Base-by-base conservation (phyloP, 1,140 invertebrate species). In the Saccostrea glomerata region DNA sequence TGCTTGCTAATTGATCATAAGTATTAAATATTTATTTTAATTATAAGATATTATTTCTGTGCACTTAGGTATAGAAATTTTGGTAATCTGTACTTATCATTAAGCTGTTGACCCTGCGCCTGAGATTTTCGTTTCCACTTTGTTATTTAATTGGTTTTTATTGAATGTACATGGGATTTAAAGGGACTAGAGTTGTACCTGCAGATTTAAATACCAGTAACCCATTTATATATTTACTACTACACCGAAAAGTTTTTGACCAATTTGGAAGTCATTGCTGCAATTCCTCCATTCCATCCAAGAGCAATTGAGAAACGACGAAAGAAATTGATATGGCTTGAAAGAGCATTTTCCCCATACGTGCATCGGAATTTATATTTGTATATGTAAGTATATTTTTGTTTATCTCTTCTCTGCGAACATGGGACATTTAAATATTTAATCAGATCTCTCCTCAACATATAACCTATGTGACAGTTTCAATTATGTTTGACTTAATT, bases 161-260 rank as follows among this genome's bases (percentile, higher is more conserved):
- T 77, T 77, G 70, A 77, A 36, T 77, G 30, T 77, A 77, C 70
- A 77, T 36, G 30, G 70, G 70, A 77, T 77, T 77, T 77, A 77
- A 77, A 77, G 25, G 25, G 30, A 25, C 70, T 25, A 12, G 70
- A 25, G 25, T 15, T 30, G 25, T 36, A 36, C 30, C 70, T 77
- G 70, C 70, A 40, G 70, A 77, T 77, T 77, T 77, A 77, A 77
- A 77, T 77, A 77, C 70, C 70, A 30, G 70, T 77, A 77, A 77
- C 70, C 70, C 70, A 77, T 77, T 77, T 25, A 77, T 30, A 77
- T 30, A 77, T 30, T 63, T 30, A 77, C 30, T 30, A 30, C 70
- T 77, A 77, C 70, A 77, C 70, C 70, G 6, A 77, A 77, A 30
- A 47, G 47, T 47, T 15, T 77, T 25, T 77, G 70, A 77, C 70